Evolutionary conservation across 2,113 vertebrate genomes (phyloP).

Genomic region (Ondatra zibethicus): DNA sequence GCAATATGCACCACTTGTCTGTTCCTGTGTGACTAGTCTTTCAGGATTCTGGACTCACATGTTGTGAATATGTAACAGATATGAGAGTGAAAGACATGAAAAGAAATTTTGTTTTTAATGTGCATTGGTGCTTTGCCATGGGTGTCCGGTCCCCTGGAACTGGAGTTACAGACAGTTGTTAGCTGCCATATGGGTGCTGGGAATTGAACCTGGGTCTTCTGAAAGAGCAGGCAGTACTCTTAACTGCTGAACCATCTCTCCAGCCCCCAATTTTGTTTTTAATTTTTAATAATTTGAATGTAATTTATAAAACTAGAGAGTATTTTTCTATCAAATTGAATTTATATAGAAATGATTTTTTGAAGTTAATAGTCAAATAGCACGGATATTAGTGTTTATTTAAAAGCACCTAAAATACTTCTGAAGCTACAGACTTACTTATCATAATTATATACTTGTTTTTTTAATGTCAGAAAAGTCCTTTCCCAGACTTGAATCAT

Average conservation of each 20-base stretch:
- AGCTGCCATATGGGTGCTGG: not conserved
- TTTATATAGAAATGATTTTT: not conserved
- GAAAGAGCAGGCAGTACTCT: not conserved
- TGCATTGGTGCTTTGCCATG: not conserved
- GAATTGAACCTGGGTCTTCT: not conserved
- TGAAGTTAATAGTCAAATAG: conserved; percentile 48
- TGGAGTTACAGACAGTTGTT: not conserved
- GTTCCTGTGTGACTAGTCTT: not conserved
- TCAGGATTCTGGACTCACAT: not conserved
- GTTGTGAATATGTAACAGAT: not conserved
- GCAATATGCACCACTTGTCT: not conserved
- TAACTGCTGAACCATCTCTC: not conserved
- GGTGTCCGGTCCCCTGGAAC: not conserved
- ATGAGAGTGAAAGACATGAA: not conserved
- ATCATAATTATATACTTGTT: conserved; percentile 43
- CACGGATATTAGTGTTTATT: not conserved
- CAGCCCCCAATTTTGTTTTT: not conserved
- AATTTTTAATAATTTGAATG: conserved; percentile 35
- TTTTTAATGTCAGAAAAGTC: conserved; percentile 58
- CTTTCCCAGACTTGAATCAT: conserved; percentile 62
- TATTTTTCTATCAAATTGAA: conserved; percentile 11
- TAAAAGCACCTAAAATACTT: conserved; percentile 32
- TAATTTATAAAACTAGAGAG: not conserved
- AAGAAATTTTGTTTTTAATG: not conserved
- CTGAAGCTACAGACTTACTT: conserved; percentile 57